phyloP scores from a whole-genome alignment of 2,113 vertebrate species.

The Pyrgilauda ruficollis region DNA sequence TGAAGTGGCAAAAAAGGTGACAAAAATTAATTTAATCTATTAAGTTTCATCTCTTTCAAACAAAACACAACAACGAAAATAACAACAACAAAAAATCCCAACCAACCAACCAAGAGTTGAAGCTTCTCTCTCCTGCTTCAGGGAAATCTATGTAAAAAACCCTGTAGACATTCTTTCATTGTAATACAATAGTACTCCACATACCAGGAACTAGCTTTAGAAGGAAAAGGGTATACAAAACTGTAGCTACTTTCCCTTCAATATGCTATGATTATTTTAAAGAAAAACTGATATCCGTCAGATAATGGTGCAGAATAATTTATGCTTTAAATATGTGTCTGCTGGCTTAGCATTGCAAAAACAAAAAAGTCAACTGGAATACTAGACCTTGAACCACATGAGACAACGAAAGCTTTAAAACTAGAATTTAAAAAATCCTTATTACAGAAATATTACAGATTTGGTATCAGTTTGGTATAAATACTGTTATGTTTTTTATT shows the following conservation, averaged over 20 bases:
- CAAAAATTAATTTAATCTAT: background rate
- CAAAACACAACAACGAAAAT: background rate
- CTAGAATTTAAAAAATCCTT: background rate
- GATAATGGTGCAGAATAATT: background rate
- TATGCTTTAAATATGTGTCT: background rate
- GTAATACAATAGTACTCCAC: background rate
- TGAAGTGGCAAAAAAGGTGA: background rate
- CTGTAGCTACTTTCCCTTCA: background rate
- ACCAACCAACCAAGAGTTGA: background rate
- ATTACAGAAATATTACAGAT: background rate
- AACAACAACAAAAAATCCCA: background rate
- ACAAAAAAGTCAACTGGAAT: background rate
- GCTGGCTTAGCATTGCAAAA: background rate
- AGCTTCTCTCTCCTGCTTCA: background rate
- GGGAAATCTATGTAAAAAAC: background rate
- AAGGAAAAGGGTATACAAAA: background rate
- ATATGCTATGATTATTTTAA: background rate
- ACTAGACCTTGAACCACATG: background rate
- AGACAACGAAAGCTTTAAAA: background rate
- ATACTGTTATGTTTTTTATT: background rate
- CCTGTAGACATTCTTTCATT: background rate
- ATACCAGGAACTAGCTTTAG: background rate
- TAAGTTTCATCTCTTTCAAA: background rate
- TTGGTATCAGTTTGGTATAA: background rate
- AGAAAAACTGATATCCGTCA: background rate